phyloP scores from a whole-genome alignment of 2,113 vertebrate species.

The Austrofundulus limnaeus region DNA sequence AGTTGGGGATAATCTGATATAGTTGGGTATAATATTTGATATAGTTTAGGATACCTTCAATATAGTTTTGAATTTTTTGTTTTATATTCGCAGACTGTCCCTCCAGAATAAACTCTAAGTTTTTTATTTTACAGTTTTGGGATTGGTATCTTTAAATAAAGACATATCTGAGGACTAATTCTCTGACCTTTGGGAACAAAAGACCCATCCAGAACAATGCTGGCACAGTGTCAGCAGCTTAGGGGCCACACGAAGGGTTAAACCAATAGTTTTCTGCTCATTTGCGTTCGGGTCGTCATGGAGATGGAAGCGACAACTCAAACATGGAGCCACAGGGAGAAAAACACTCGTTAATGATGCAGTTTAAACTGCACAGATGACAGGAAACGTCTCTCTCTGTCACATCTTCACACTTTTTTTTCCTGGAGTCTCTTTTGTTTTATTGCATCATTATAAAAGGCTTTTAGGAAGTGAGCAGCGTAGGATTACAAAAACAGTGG shows the following conservation, averaged over 20 bases:
- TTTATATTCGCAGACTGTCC: no score
- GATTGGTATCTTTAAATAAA: no score
- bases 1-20: no score
- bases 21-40: no score
- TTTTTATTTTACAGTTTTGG: no score
- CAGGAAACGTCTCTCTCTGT: constrained; percentile 7
- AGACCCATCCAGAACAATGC: constrained; percentile 53
- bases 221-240: constrained; percentile 64
- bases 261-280: constrained; percentile 68
- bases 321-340: no score
- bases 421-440: not conserved
- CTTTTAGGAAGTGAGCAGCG: constrained; percentile 25
- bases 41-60: no score
- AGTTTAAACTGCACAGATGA: constrained; percentile 17
- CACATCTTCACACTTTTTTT: constrained; percentile 36
- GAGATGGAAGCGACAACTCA: no score
- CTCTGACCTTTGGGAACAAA: constrained; percentile 79
- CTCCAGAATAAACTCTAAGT: no score
- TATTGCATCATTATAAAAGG: constrained; percentile 37
- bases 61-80: no score
- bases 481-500: constrained; percentile 40
- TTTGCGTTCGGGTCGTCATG: no score
- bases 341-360: not conserved
- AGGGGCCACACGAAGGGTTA: constrained; percentile 74
- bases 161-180: constrained; percentile 67